Evolutionary conservation across 2,888 invertebrate genomes (phyloP), one percentile per base, ranked within the genome.

Genomic region (Agrypnus murinus): DNA sequence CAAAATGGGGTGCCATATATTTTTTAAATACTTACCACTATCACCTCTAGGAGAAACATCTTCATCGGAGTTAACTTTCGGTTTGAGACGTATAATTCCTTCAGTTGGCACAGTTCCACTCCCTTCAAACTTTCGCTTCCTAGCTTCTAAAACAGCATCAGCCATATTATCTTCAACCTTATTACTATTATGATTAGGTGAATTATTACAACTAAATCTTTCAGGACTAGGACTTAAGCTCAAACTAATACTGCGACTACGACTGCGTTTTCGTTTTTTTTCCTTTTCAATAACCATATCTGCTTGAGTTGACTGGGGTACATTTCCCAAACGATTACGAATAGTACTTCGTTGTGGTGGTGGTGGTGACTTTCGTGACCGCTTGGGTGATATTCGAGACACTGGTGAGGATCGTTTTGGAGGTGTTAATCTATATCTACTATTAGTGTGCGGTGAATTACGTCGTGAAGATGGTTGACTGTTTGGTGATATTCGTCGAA

Each of bases 111-210:
- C 86, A 32, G 88, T 85, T 69, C 86, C 86, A 25, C 84, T 86
- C 4, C 84, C 82, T 79, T 89, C 88, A 78, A 89, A 89, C 76
- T 89, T 89, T 43, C 82, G 83, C 68, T 85, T 85, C 15, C 89
- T 81, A 0, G 89, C 89, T 74, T 88, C 88, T 53, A 89, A 78
- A 32, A 89, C 78, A 0, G 87, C 86, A 80, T 89, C 87, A 46
- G 80, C 15, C 7, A n/a, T n/a, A n/a, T 71, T 69, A 14, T 58
- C 46, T 19, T 66, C 32, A n/a, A 58, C 65, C 19, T 69, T 46
- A 15, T 15, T 43, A 38, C 14, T 48, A 32, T 69, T 46, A 15
- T 15, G 25, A 38, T 14, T 48, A 32, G 9, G 62, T 53, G 45
- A 77, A 75, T 17, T 72, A 72, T 58, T 69, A 32, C 65, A 73